phyloP scores from a whole-genome alignment of 2,888 invertebrate genomes.

The Caenorhabditis drosophilae region DNA sequence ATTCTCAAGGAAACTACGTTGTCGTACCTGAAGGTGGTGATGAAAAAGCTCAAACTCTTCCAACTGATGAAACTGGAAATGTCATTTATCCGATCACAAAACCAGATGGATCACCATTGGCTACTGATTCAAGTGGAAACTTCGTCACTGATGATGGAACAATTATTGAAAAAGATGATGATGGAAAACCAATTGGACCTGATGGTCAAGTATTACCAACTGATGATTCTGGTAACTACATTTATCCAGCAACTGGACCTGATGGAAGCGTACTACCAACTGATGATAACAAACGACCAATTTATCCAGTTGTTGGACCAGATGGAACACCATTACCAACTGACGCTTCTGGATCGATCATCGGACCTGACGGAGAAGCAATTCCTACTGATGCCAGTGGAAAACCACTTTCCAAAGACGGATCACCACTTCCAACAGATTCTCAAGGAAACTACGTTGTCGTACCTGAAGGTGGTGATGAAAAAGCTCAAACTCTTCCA shows the following conservation, averaged over 20 bases:
- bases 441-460: slow-evolving; percentile 23
- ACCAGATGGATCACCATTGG: slow-evolving; percentile 12
- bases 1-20: slow-evolving; percentile 29
- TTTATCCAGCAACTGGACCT: slow-evolving; percentile 31
- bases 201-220: slow-evolving; percentile 30
- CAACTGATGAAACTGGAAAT: slow-evolving; percentile 23
- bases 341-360: slow-evolving; percentile 10
- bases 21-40: slow-evolving; percentile 7
- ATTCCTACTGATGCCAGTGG: slow-evolving; percentile 26
- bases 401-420: slow-evolving; percentile 20
- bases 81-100: slow-evolving; percentile 15
- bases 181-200: slow-evolving; percentile 26
- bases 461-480: slow-evolving; percentile 8
- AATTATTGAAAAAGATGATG: slow-evolving; percentile 13
- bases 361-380: slow-evolving; percentile 24
- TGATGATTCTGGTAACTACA: slow-evolving; percentile 16
- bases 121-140: slow-evolving; percentile 17
- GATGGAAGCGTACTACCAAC: slow-evolving; percentile 21
- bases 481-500: slow-evolving; percentile 1
- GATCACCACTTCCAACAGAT: slow-evolving; percentile 40
- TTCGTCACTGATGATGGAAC: slow-evolving; percentile 18
- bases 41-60: slow-evolving; percentile 19
- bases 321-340: slow-evolving; percentile 34
- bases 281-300: slow-evolving; percentile 6
- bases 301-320: slow-evolving; percentile 27